Conservation (phyloP, 1,140 invertebrate species). For the Cardiocondyla obscurior region DNA sequence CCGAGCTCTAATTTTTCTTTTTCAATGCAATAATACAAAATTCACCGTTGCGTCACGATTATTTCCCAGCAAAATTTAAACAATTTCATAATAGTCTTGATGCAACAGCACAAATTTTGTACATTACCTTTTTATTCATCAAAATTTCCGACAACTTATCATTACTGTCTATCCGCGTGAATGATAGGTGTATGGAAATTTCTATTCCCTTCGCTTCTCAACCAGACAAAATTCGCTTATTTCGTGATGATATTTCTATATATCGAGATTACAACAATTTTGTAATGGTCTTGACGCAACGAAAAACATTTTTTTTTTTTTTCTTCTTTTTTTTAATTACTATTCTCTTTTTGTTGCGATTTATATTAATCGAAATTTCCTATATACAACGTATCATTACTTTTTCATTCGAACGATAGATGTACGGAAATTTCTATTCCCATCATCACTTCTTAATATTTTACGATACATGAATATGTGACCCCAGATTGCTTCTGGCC, state of each 20-base stretch:
- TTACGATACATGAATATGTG: constrained; percentile 72
- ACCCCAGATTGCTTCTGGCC: constrained; percentile 77
- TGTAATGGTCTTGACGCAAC: constrained; percentile 64
- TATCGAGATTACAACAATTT: constrained; percentile 48
- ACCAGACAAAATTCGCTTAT: constrained; percentile 71
- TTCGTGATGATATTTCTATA: constrained; percentile 28
- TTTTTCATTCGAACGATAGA: constrained; percentile 11
- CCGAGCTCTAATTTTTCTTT: too few relatives aligned
- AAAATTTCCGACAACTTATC: constrained; percentile 71
- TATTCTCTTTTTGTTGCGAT: neutral
- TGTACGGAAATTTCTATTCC: constrained; percentile 56
- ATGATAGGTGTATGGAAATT: constrained; percentile 61
- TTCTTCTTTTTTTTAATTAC: constrained; percentile 73
- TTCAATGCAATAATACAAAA: constrained; percentile 74
- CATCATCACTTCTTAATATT: constrained; percentile 69
- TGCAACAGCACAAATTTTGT: constrained; percentile 72
- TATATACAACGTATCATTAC: constrained; percentile 62
- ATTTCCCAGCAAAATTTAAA: constrained; percentile 43
- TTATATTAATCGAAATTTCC: constrained; percentile 69
- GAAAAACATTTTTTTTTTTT: too few relatives aligned
- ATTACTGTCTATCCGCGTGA: constrained; percentile 44
- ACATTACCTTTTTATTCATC: constrained; percentile 62
- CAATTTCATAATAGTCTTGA: constrained; percentile 60
- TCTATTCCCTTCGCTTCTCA: constrained; percentile 40
- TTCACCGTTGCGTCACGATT: constrained; percentile 64